A percentile compares a stretch with the other conserved stretches of the same genome.
Conservation (phyloP, 1,140 invertebrate genomes). For the Pogonomyrmex barbatus region DNA sequence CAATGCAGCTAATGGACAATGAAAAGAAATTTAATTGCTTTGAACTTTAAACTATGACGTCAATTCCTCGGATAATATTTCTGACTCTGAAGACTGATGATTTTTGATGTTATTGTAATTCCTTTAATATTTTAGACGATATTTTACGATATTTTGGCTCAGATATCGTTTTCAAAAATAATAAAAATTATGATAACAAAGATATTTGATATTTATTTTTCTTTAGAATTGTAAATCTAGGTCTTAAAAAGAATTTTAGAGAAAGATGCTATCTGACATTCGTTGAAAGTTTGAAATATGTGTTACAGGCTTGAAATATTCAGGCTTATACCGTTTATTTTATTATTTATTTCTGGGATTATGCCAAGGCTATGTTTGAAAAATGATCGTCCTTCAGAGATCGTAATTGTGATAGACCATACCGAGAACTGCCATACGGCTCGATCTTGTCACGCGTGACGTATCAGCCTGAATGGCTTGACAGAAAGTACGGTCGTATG, state of each 20-base stretch:
- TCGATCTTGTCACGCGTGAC: constrained; percentile 32
- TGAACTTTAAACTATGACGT: constrained; percentile 35
- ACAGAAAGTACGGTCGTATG: constrained; percentile 32
- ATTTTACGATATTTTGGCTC: neutral
- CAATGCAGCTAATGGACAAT: neutral
- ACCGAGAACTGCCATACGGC: constrained; percentile 24
- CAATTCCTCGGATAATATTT: neutral
- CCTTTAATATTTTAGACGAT: neutral
- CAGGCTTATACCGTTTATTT: neutral
- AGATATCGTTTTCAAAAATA: constrained; percentile 6
- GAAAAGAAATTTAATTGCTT: neutral
- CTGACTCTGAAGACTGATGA: neutral
- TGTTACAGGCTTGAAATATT: neutral
- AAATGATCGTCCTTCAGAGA: neutral
- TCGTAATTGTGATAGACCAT: constrained; percentile 23
- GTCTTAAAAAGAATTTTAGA: neutral
- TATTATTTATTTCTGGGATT: neutral
- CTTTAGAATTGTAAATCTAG: neutral
- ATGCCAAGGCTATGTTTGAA: neutral
- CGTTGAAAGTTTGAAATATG: neutral
- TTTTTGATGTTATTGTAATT: neutral
- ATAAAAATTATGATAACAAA: neutral
- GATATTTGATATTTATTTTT: neutral
- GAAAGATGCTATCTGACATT: neutral
- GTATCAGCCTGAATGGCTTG: constrained; percentile 17